Evolutionary conservation across 1,140 invertebrate species (phyloP), one percentile per base, ranked within the genome.

Genomic region (Belonocnema kinseyi): DNA sequence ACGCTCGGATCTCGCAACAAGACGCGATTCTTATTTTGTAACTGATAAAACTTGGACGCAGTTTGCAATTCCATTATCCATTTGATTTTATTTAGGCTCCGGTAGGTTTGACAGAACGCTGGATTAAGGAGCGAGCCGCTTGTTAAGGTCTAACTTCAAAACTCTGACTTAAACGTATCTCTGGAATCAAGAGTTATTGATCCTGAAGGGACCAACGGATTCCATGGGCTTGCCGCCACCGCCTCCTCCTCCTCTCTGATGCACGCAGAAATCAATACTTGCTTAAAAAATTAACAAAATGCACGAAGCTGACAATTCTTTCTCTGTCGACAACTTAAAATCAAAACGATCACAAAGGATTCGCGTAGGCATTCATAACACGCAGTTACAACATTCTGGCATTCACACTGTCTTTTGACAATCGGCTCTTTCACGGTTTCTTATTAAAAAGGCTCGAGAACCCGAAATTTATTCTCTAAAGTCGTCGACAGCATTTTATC

Each of bases 11-110:
- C 40, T 46, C 40, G 40, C 40, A 46, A 46, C 11, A 33, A 33
- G 26, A 4, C 26, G 40, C 40, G 40, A 46, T 46, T 46, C 40
- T 50, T 80, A 74, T 26, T 50, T 33, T 11, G 72, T 80, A 76
- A 61, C 78, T 52, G 61, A 61, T 52, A 83, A 78, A 79, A 80
- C 72, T 78, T 82, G 80, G 82, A 78, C 80, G 83, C 76, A 73
- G 71, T 72, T 26, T 73, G 58, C 71, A 73, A 76, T 56, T 19
- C 66, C 33, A 73, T 40, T 70, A 17, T 61, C 53, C 51, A 51
- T 50, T 19, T 73, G 11, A 70, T 13, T 77, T 58, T 72, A 11
- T 77, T 74, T 72, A 56, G 53, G 33, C 70, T 73, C 21, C 21
- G 21, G 12, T 14, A 66, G 11, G 16, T 66, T 66, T 66, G 58